Conservation (phyloP, 2,888 invertebrate genomes). For the Polydrusus pterygomalis region DNA sequence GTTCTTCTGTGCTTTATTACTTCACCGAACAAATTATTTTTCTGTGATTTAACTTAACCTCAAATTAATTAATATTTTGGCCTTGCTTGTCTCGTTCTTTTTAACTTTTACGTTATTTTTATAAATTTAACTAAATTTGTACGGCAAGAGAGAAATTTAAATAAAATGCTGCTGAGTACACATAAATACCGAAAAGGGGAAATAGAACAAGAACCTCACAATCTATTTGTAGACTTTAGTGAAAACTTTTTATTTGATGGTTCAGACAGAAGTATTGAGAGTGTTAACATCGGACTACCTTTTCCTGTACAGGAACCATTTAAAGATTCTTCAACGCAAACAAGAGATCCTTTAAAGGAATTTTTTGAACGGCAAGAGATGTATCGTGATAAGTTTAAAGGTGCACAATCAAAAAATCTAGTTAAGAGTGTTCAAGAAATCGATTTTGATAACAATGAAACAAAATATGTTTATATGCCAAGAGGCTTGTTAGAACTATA, state of each 20-base stretch:
- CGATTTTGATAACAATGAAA: slow-evolving; percentile 25
- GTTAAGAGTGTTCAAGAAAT: slow-evolving; percentile 48
- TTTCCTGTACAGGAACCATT: slow-evolving; percentile 57
- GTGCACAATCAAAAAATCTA: slow-evolving; percentile 43
- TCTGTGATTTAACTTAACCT: background rate
- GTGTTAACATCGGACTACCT: slow-evolving; percentile 54
- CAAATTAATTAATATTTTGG: too few relatives aligned
- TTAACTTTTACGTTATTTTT: background rate
- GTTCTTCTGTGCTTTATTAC: too few relatives aligned
- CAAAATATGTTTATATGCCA: slow-evolving; percentile 55
- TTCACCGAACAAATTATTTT: too few relatives aligned
- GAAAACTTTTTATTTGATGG: slow-evolving; percentile 57
- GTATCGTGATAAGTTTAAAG: slow-evolving; percentile 47
- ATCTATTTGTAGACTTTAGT: slow-evolving; percentile 56
- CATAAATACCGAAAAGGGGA: slow-evolving; percentile 24
- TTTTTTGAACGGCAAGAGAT: slow-evolving; percentile 46
- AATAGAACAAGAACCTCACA: slow-evolving; percentile 50
- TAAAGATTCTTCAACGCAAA: slow-evolving; percentile 40
- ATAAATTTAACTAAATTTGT: background rate
- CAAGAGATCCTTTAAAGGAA: slow-evolving; percentile 42
- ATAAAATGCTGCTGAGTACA: slow-evolving; percentile 39
- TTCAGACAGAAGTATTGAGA: slow-evolving; percentile 46
- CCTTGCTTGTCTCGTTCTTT: too few relatives aligned
- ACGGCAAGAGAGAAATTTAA: background rate
- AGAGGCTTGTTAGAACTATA: slow-evolving; percentile 58